These are phyloP conservation scores for Pseudopodoces humilis DNA, from an alignment of 2,113 vertebrate species.

Conservation along the genomic window DNA sequence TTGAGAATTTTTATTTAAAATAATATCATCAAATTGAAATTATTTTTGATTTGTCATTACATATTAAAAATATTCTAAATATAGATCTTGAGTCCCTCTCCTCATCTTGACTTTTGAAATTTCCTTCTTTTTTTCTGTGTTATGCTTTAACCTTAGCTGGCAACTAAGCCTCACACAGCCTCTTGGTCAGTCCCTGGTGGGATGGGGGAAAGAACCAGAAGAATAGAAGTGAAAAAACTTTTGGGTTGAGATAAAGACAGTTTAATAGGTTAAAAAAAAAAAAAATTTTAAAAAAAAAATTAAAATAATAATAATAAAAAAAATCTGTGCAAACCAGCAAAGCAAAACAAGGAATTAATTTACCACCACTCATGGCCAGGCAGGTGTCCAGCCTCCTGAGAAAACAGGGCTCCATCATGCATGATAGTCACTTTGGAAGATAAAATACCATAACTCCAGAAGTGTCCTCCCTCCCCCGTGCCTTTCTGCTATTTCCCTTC, in stretches of 20 bases:
- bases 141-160: rapidly evolving
- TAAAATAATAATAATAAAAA: not conserved
- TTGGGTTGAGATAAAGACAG: not conserved
- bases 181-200: not conserved
- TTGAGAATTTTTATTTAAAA: not conserved
- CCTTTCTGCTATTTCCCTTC: not conserved
- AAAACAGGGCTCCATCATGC: not conserved
- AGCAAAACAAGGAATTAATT: not conserved
- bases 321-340: not conserved
- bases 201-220: not conserved
- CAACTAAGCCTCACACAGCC: not conserved
- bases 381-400: not conserved
- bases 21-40: not conserved
- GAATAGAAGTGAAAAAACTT: not conserved
- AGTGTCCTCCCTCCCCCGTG: rapidly evolving
- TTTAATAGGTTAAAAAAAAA: not conserved
- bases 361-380: rapidly evolving
- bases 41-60: not conserved
- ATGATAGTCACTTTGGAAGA: not conserved
- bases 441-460: not conserved
- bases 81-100: not conserved
- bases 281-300: not conserved
- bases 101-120: not conserved
- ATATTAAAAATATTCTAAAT: not conserved
- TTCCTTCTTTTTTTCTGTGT: not conserved